Conservation (phyloP, 2,113 vertebrate species). For the Donacobius atricapilla region DNA sequence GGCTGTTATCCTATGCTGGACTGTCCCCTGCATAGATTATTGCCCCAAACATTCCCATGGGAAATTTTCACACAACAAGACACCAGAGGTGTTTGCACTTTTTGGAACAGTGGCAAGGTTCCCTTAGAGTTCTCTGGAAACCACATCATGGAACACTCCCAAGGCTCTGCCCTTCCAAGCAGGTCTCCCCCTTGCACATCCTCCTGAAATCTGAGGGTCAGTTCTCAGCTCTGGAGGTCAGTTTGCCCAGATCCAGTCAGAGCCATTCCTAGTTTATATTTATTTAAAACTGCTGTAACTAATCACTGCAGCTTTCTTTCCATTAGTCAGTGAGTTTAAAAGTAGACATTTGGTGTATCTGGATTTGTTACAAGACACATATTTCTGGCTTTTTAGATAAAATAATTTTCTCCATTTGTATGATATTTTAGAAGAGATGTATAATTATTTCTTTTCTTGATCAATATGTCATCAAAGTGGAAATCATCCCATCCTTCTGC, state of each 20-base stretch:
- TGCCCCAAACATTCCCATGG: not conserved
- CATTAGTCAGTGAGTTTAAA: constrained; percentile 37
- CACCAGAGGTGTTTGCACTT: not conserved
- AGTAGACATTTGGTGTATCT: constrained; percentile 31
- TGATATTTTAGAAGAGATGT: not conserved
- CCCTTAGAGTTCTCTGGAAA: not conserved
- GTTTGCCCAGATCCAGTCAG: not conserved
- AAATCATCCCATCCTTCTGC: constrained; percentile 17
- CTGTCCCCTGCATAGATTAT: not conserved
- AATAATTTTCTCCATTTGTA: not conserved
- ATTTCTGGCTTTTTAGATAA: constrained; percentile 11
- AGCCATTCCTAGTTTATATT: not conserved
- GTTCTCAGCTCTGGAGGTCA: not conserved
- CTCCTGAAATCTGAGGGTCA: not conserved
- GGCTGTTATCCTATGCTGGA: not conserved
- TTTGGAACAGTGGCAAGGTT: not conserved
- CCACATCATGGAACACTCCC: not conserved
- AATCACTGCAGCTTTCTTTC: not conserved
- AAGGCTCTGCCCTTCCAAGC: not conserved
- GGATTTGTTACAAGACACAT: not conserved
- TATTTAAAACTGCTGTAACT: constrained; percentile 25
- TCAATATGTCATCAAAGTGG: not conserved
- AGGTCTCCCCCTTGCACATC: not conserved
- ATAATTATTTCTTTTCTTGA: constrained; percentile 44
- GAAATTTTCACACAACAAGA: not conserved